Base-by-base conservation (phyloP, 92 coral and sea anemone genomes). In the Phenganax stokvisi region DNA sequence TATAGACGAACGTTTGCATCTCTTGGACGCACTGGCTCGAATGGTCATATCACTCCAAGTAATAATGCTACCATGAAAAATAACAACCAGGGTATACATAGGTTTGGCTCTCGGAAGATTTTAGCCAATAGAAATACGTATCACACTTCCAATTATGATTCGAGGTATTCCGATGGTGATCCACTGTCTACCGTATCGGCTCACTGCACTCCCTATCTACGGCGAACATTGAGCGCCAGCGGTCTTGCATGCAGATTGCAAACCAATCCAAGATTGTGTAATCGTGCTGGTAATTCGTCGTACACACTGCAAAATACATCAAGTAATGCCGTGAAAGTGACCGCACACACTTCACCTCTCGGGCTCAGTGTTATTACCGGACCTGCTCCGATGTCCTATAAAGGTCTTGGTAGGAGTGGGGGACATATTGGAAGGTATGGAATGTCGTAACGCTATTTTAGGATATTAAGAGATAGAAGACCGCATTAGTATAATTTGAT, bases 341-440 rank as follows among this genome's bases (percentile, higher is more conserved):
- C 96, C 31, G 93, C 93, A 25, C 94, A 88, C 67, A 85, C 79
- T 20, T 83, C 83, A 57, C 84, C 91, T 53, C 74, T 92, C 88
- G 92, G 88, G 57, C 85, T 94, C 58, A 92, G 96, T 62, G 98
- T 94, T 56, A 94, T 94, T 55, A 90, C 98, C 9, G 98, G 98
- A n/a, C 98, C 98, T 8, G 98, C 98, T 10, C 98, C 98, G 10
- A 90, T 94, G 27, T 84, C 81, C 57, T 86, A 92, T 54, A 78
- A 78, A 58, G 63, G 56, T 55, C 12, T 78, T 16, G 20, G 27
- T n/a, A 61, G 25, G 58, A 30, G 47, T 53, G 55, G 72, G 37
- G 82, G 72, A 0, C 44, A 78, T n/a, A 9, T 53, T 28, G 67
- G 47, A 65, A 78, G 82, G 82, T 78, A 51, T 10, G 82, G 67